phyloP scores from a whole-genome alignment of 1,140 invertebrate genomes.

The Eurosta solidaginis region DNA sequence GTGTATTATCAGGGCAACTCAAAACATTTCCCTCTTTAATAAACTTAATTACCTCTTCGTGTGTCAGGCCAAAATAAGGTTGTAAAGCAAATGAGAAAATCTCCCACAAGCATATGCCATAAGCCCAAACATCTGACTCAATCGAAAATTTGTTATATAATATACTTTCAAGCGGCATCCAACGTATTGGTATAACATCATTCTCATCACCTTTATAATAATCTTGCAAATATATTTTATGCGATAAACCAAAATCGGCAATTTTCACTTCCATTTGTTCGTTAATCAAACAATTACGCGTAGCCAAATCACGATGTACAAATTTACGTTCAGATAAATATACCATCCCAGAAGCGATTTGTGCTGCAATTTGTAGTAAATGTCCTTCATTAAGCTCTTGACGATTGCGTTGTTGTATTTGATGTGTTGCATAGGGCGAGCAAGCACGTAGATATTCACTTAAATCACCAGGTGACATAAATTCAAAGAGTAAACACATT shows the following conservation, averaged over 20 bases:
- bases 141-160: constrained; percentile 92
- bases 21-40: constrained; percentile 90
- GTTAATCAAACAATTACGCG: constrained; percentile 93
- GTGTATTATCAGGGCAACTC: constrained; percentile 86
- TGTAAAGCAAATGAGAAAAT: constrained; percentile 92
- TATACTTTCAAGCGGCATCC: constrained; percentile 96
- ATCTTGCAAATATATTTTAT: constrained; percentile 89
- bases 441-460: constrained; percentile 84
- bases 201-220: constrained; percentile 92
- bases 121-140: constrained; percentile 93
- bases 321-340: constrained; percentile 94
- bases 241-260: constrained; percentile 92
- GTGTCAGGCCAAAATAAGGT: constrained; percentile 93
- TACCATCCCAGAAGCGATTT: constrained; percentile 92
- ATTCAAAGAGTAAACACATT: constrained; percentile 94
- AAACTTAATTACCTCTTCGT: constrained; percentile 92
- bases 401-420: constrained; percentile 59
- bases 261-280: constrained; percentile 95
- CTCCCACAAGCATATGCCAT: constrained; percentile 92
- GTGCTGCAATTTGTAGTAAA: constrained; percentile 78
- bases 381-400: constrained; percentile 74
- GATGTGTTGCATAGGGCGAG: constrained; percentile 64
- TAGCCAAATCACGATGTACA: constrained; percentile 94
- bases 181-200: constrained; percentile 90
- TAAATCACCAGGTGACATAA: constrained; percentile 92